A percentile compares a stretch with the other conserved stretches of the same genome.
These are phyloP conservation scores for Antechinus stuartii DNA, from an alignment of 2,113 vertebrate genomes.

Conservation along the genomic window DNA sequence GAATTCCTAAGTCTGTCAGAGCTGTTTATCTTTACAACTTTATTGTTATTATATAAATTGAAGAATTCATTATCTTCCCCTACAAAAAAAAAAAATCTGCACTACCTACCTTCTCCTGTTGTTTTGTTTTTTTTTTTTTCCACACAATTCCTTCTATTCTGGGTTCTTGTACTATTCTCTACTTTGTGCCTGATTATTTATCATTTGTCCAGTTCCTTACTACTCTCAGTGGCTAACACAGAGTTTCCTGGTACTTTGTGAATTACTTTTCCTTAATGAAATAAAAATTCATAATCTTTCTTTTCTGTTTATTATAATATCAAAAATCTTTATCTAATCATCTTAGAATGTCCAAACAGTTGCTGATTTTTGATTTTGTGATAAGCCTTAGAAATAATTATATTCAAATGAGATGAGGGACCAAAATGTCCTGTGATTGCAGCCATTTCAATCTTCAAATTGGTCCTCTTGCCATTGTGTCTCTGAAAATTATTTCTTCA, in stretches of 20 bases:
- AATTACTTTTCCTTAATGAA: not conserved
- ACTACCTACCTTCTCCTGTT: not conserved
- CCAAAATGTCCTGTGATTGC: not conserved
- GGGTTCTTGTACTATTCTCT: not conserved
- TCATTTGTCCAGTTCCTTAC: not conserved
- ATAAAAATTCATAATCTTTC: not conserved
- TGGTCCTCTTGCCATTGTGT: not conserved
- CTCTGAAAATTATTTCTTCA: not conserved
- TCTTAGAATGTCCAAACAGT: not conserved
- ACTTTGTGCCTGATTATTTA: not conserved
- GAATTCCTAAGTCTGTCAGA: not conserved
- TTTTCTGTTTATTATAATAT: not conserved
- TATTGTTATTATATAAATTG: not conserved
- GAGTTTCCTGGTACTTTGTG: not conserved
- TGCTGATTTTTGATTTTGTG: not conserved
- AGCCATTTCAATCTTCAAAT: not conserved
- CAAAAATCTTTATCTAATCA: not conserved
- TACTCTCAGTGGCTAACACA: not conserved
- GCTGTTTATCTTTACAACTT: not conserved
- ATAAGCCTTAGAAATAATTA: not conserved
- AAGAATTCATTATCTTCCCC: not conserved
- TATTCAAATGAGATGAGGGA: not conserved
- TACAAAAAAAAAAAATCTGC: not conserved
- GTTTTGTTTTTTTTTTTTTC: not conserved
- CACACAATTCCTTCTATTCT: not conserved